phyloP scores from a whole-genome alignment of 1,140 invertebrate genomes.

The Heliconius nattereri region DNA sequence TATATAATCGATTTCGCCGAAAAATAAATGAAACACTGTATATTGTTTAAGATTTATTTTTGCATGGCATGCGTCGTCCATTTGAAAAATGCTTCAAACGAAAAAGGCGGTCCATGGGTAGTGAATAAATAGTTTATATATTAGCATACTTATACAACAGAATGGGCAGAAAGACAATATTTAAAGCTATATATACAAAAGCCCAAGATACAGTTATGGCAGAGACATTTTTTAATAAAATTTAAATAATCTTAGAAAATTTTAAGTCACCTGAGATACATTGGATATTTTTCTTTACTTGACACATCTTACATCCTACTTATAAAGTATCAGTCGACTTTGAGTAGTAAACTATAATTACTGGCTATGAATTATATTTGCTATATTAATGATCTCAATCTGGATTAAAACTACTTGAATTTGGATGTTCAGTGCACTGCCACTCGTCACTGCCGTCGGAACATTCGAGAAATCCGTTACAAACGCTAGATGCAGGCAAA shows the following conservation, averaged over 20 bases:
- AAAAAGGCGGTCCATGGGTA: slow-evolving; percentile 73
- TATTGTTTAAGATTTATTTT: slow-evolving; percentile 51
- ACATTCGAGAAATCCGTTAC: slow-evolving; percentile 89
- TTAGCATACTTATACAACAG: slow-evolving; percentile 56
- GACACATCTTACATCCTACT: slow-evolving; percentile 55
- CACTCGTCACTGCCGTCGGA: slow-evolving; percentile 88
- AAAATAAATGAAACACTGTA: slow-evolving; percentile 45
- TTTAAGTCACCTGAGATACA: slow-evolving; percentile 3
- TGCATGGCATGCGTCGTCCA: slow-evolving; percentile 76
- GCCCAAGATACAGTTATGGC: slow-evolving; percentile 55
- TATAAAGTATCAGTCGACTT: slow-evolving; percentile 76
- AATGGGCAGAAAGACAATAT: slow-evolving; percentile 47
- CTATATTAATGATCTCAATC: slow-evolving; percentile 46
- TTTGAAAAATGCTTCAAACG: slow-evolving; percentile 73
- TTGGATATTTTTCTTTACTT: slow-evolving; percentile 2
- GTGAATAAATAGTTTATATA: slow-evolving; percentile 68
- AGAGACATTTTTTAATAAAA: slow-evolving; percentile 38
- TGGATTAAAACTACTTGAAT: slow-evolving; percentile 53
- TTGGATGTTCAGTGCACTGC: slow-evolving; percentile 66
- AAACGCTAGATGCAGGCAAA: slow-evolving; percentile 85
- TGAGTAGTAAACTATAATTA: slow-evolving; percentile 59
- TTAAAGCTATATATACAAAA: slow-evolving; percentile 69
- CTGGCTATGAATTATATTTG: slow-evolving; percentile 56
- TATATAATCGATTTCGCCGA: no score
- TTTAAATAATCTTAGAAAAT: background rate